These are phyloP conservation scores for Protonemura montana DNA, from an alignment of 2,888 invertebrate genomes.

Conservation along the genomic window DNA sequence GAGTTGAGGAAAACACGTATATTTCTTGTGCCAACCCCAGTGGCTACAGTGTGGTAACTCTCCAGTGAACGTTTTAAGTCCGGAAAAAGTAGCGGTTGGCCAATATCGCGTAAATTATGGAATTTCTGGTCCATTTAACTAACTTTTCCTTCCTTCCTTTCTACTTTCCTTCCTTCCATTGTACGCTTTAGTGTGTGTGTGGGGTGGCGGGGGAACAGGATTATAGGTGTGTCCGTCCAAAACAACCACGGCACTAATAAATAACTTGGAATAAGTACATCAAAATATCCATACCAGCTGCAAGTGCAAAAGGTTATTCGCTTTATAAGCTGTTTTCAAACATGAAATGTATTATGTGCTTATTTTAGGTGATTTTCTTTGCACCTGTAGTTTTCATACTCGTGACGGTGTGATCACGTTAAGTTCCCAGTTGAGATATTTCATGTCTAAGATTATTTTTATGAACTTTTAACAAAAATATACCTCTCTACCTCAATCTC, in stretches of 20 bases:
- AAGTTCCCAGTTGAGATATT: no score
- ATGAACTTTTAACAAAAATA: no score
- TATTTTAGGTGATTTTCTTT: not conserved
- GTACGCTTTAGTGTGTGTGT: not conserved
- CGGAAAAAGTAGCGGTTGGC: not conserved
- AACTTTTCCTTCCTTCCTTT: slow-evolving; percentile 7
- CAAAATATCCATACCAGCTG: not conserved
- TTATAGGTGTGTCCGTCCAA: not conserved
- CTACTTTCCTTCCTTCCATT: not conserved
- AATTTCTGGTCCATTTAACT: not conserved
- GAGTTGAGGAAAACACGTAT: not conserved
- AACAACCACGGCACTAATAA: not conserved
- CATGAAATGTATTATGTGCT: not conserved
- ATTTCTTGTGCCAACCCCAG: not conserved
- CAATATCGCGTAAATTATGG: slow-evolving; percentile 12
- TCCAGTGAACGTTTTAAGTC: not conserved
- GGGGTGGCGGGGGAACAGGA: not conserved
- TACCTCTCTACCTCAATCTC: no score
- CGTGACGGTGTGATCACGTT: not conserved
- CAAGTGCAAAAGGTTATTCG: not conserved
- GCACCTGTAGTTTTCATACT: not conserved
- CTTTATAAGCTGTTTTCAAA: not conserved
- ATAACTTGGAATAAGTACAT: not conserved
- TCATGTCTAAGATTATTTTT: no score
- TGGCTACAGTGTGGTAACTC: not conserved